Conservation (phyloP, 1,140 invertebrate species). For the Diorhabda elongata region DNA sequence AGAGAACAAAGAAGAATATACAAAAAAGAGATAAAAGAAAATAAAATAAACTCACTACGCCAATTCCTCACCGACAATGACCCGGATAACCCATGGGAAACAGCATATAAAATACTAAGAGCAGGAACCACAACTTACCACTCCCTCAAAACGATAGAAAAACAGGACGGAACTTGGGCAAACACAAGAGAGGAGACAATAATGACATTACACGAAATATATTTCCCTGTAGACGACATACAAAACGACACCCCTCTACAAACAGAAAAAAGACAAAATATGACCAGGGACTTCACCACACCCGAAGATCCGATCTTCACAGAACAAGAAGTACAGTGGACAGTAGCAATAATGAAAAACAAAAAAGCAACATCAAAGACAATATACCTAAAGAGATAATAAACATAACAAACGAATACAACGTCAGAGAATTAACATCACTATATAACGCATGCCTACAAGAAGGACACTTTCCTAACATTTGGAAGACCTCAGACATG, state of each 20-base stretch:
- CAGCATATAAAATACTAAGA: background rate
- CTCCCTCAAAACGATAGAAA: background rate
- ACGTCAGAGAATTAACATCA: background rate
- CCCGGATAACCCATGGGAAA: too few species aligned
- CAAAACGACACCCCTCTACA: background rate
- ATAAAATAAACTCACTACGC: background rate
- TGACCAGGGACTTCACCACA: background rate
- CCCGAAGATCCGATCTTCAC: background rate
- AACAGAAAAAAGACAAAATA: background rate
- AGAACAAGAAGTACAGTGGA: background rate
- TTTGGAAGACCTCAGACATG: background rate
- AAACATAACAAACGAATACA: background rate
- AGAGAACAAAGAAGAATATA: background rate
- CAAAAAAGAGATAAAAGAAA: background rate
- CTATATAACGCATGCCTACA: background rate
- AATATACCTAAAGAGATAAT: background rate
- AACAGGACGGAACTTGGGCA: background rate
- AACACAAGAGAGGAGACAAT: background rate
- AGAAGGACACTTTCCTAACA: conserved; percentile 2
- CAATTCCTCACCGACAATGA: too few species aligned
- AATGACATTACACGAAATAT: background rate
- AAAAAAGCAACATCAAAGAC: background rate
- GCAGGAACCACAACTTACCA: background rate
- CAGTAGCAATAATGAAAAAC: background rate
- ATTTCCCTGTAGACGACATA: background rate